Conservation (phyloP, 2,797 vertebrate genomes). For the Diglossa cyanea region DNA sequence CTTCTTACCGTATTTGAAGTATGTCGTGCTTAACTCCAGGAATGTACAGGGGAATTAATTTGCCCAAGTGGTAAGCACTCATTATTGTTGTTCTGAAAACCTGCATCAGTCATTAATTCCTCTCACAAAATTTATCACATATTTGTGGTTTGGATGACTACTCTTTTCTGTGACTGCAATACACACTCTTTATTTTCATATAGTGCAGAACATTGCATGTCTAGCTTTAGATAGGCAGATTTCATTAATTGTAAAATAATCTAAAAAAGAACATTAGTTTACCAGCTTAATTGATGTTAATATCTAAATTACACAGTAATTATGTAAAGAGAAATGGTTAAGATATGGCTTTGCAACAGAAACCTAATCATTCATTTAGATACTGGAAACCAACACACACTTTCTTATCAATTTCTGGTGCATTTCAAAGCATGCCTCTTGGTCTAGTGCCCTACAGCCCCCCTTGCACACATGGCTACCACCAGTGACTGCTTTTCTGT, state of each 20-base stretch:
- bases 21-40: not conserved
- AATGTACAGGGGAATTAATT: not conserved
- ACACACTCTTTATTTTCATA: not conserved
- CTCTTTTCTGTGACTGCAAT: not conserved
- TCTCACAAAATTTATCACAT: not conserved
- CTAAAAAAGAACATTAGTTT: slow-evolving; percentile 34
- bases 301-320: slow-evolving; percentile 61
- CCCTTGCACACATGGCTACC: not conserved
- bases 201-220: not conserved
- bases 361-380: slow-evolving; percentile 20
- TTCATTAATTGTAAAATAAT: slow-evolving; percentile 51
- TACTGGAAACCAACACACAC: slow-evolving; percentile 12
- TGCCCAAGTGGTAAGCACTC: not conserved
- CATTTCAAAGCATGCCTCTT: slow-evolving; percentile 42
- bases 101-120: not conserved
- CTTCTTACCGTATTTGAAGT: not conserved
- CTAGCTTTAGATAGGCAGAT: slow-evolving; percentile 28
- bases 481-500: not conserved
- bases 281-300: slow-evolving; percentile 57
- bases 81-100: not conserved
- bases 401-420: slow-evolving; percentile 38
- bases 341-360: slow-evolving; percentile 11
- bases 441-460: not conserved
- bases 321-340: slow-evolving; percentile 21
- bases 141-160: not conserved